Evolutionary conservation across 2,797 vertebrate species (phyloP).

Genomic region (Scleropages formosus): DNA sequence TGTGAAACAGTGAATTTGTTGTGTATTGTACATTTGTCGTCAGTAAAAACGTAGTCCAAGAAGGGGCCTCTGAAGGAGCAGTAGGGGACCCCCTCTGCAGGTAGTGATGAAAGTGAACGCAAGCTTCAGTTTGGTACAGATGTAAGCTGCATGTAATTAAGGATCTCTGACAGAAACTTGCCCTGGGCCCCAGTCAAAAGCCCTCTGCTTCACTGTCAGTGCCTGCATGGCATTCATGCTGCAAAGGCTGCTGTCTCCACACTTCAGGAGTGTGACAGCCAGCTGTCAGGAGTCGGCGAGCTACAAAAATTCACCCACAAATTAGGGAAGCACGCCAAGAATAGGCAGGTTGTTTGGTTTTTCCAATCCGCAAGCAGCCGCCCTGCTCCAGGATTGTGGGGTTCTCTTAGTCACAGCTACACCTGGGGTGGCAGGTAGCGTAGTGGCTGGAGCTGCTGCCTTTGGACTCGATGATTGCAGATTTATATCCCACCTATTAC

Average conservation of each 20-base stretch:
- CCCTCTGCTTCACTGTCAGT: neutral
- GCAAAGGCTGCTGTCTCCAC: constrained; percentile 17
- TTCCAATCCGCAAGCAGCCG: constrained; percentile 22
- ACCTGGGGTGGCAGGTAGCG: no score
- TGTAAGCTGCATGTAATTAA: constrained; percentile 20
- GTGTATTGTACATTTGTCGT: constrained; percentile 1
- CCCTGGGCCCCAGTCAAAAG: constrained; percentile 20
- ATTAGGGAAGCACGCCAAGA: constrained; percentile 50
- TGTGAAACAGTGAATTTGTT: no score
- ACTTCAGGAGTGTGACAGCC: neutral
- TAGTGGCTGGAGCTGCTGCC: no score
- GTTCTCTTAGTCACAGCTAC: constrained; percentile 42
- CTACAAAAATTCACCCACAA: neutral
- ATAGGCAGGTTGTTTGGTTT: constrained; percentile 63
- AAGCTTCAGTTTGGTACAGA: neutral
- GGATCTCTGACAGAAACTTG: constrained; percentile 23
- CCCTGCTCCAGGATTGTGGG: neutral
- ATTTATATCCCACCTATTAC: no score
- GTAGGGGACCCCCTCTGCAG: neutral
- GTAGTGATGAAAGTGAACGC: neutral
- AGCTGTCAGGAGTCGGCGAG: neutral
- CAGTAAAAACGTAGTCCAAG: neutral
- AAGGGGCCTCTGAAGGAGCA: neutral
- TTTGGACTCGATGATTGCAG: no score
- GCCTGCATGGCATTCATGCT: constrained; percentile 2